Percentiles rank a stretch among this genome's conserved stretches.
Conservation (phyloP, 2,888 invertebrate genomes). For the Ethmia dodecea region DNA sequence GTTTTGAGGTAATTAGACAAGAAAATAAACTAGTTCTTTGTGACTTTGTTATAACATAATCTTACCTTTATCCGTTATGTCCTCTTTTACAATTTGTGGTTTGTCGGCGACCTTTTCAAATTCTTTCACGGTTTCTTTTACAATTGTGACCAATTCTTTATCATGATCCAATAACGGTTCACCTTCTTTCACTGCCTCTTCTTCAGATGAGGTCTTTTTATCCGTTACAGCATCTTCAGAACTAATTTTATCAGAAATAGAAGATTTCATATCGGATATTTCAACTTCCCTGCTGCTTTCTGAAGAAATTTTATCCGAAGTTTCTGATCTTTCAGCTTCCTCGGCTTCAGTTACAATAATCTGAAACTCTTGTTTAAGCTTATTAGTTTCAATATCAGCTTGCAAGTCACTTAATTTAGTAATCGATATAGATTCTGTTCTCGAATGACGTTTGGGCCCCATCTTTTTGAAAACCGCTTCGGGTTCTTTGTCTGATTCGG, state of each 20-base stretch:
- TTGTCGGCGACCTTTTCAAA: constrained; percentile 34
- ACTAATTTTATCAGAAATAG: constrained; percentile 68
- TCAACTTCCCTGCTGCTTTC: constrained; percentile 72
- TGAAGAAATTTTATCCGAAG: constrained; percentile 71
- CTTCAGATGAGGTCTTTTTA: constrained; percentile 71
- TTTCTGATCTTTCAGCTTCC: constrained; percentile 60
- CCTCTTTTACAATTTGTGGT: constrained; percentile 35
- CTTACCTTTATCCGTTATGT: constrained; percentile 42
- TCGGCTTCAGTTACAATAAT: constrained; percentile 71
- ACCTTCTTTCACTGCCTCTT: constrained; percentile 44
- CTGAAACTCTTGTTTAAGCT: constrained; percentile 62
- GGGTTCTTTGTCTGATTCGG: constrained; percentile 55
- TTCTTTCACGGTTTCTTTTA: constrained; percentile 28
- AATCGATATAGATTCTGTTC: constrained; percentile 67
- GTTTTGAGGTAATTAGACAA: too few relatives aligned
- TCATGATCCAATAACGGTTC: constrained; percentile 28
- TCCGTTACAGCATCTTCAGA: constrained; percentile 74
- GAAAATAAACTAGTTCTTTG: too few relatives aligned
- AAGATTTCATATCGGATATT: constrained; percentile 70
- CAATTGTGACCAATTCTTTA: constrained; percentile 22
- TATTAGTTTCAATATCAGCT: constrained; percentile 40
- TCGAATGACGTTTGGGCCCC: constrained; percentile 64
- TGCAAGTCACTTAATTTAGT: constrained; percentile 61
- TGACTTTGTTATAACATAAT: too few relatives aligned
- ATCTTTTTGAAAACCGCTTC: constrained; percentile 65